Base-by-base conservation (phyloP, 2,888 invertebrate genomes). In the Leptinotarsa tumamoca region DNA sequence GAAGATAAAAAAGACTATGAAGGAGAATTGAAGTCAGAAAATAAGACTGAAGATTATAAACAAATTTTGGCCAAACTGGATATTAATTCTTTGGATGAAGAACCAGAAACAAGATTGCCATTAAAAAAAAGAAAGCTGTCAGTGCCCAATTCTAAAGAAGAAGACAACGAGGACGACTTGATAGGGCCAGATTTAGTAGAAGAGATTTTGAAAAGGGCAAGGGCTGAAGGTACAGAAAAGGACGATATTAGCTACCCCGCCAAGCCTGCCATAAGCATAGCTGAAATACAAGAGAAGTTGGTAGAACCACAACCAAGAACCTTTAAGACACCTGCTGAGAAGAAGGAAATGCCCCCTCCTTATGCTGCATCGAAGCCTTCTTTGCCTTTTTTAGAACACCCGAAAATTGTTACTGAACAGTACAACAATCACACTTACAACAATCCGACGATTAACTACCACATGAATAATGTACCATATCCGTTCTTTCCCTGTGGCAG, bases 211-310 rank as follows among this genome's bases (percentile, higher is more conserved):
- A 79, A 79, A 67, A 71, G 74, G 58, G 79, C 79, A 2, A 72
- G 78, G 56, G 73, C 73, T 0, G 80, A 80, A 61, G 58, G 75
- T 27, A 56, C 52, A 17, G 77, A 79, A 33, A 81, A 79, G 52
- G 76, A 78, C 67, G 85, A 86, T 77, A 84, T 87, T n/a, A 87
- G 87, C 74, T 88, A 88, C 82, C 88, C 88, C 15, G 86, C 87
- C 17, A 86, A 85, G 14, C 87, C 86, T 4, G 88, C 88, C 86
- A 86, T 88, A 23, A 87, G 87, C 75, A 88, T 88, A 61, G 87
- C 88, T 4, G 87, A 88, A 79, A 79, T 88, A 13, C 86, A 87
- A 80, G 85, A 83, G 50, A 78, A 80, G 50, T 73, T 78, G 17
- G 76, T 75, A 4, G 73, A 80, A 27, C 69, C 70, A 27, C 79